Percentiles rank a stretch among this genome's conserved stretches.
phyloP scores from a whole-genome alignment of 1,140 invertebrate genomes.

The Diabrotica virgifera region DNA sequence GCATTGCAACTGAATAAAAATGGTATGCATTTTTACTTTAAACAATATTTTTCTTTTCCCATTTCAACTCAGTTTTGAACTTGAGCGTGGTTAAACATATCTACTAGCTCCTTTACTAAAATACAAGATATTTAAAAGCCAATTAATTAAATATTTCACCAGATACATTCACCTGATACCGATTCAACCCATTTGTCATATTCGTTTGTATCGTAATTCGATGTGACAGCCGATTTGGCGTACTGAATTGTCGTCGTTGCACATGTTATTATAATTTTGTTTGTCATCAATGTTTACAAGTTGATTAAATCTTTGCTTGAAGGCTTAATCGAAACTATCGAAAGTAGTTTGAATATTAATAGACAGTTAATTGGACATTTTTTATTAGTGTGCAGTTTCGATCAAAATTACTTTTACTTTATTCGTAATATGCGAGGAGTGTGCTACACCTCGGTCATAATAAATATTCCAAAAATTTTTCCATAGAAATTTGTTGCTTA shows the following conservation, averaged over 20 bases:
- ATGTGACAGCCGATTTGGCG: background rate
- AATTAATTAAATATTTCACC: background rate
- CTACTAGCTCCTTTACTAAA: too few relatives aligned
- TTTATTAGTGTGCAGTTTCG: too few relatives aligned
- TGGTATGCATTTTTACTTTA: too few relatives aligned
- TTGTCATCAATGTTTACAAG: background rate
- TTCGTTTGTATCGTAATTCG: background rate
- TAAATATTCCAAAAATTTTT: too few relatives aligned
- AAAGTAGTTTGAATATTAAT: background rate
- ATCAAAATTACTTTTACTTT: too few relatives aligned
- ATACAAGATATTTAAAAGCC: background rate
- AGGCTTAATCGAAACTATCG: background rate
- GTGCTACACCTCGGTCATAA: too few relatives aligned
- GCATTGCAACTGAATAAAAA: too few relatives aligned
- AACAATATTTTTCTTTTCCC: too few relatives aligned
- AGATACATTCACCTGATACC: background rate
- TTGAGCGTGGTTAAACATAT: too few relatives aligned
- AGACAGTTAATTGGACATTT: background rate
- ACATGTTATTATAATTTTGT: background rate
- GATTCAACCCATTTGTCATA: background rate
- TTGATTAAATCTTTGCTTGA: background rate
- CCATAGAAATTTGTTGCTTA: too few relatives aligned
- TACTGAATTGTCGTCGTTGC: background rate
- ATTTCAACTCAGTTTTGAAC: too few relatives aligned
- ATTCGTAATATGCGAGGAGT: too few relatives aligned